Evolutionary conservation across 2,113 vertebrate species (phyloP), one percentile per base, ranked within the genome.

Genomic region (Thomomys bottae): DNA sequence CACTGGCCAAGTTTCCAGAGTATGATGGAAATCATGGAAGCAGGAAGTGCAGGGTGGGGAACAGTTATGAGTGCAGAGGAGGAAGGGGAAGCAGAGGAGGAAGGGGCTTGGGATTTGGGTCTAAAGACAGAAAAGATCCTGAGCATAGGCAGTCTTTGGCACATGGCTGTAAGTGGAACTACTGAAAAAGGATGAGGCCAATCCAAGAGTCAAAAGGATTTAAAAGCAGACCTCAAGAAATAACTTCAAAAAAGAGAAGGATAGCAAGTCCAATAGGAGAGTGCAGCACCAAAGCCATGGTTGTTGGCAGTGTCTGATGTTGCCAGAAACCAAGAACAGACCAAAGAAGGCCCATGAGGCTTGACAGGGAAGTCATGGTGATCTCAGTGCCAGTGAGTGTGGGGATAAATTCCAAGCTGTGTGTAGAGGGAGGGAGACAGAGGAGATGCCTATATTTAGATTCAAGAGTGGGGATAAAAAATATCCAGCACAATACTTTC

Each of bases 1-100:
- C 93, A 66, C 71, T 68, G 70, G 90, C 49, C 38, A 79, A 8
- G 54, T 67, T 92, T 94, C 73, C 26, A 72, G 63, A 64, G 61
- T 66, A 18, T 40, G 57, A 63, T 3, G 1, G 73, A 94, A 82
- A 75, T 72, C 78, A 75, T 3, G 42, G 86, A 89, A 94, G 88
- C 28, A 79, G 75, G 71, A 90, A 95, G 45, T 28, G 21, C 12
- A 87, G 73, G 42, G 34, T 70, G 61, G 89, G 21, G 71, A 34
- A 61, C 23, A 59, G 57, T 23, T 42, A 5, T 67, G 81, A 45
- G 38, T 8, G 23, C 26, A 73, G 90, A 81, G 30, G 30, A 89
- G 36, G 61, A 71, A 84, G 49, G 63, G 88, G 40, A 73, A 61
- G 61, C 2, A 67, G 77, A n/a, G n/a, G n/a, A n/a, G n/a, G n/a